phyloP scores from a whole-genome alignment of 2,113 vertebrate species.

The Myrmecobius fasciatus region DNA sequence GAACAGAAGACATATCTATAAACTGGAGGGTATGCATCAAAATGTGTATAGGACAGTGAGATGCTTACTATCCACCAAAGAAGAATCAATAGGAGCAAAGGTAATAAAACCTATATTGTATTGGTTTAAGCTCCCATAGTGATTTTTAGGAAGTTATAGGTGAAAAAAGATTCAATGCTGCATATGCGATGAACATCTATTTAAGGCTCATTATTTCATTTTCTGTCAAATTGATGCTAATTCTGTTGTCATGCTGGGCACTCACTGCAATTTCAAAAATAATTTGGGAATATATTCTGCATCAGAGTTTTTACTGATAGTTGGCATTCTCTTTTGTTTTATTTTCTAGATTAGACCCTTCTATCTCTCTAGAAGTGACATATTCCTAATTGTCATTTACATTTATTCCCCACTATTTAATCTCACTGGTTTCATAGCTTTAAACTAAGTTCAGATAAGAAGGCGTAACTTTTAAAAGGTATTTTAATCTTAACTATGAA shows the following conservation, averaged over 20 bases:
- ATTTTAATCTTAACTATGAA: slow-evolving; percentile 22
- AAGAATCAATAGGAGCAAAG: background rate
- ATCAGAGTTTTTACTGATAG: background rate
- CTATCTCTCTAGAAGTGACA: background rate
- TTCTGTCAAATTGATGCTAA: slow-evolving; percentile 46
- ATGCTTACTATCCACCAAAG: background rate
- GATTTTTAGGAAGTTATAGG: slow-evolving; percentile 41
- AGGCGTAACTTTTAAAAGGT: slow-evolving; percentile 1
- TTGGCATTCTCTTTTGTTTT: background rate
- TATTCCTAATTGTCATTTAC: slow-evolving; percentile 27
- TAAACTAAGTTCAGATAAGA: slow-evolving; percentile 50
- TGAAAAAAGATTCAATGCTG: slow-evolving; percentile 10
- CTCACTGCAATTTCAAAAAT: slow-evolving; percentile 7
- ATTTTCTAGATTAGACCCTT: background rate
- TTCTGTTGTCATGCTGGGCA: slow-evolving; percentile 35
- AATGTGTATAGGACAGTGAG: background rate
- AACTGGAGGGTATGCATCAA: background rate
- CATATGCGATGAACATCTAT: slow-evolving; percentile 35
- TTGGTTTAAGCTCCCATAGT: background rate
- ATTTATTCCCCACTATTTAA: background rate
- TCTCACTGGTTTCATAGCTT: slow-evolving; percentile 1
- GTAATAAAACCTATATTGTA: background rate
- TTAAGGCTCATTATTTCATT: slow-evolving; percentile 55
- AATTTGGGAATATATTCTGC: slow-evolving; percentile 35
- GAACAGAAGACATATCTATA: background rate